Evolutionary conservation across 2,113 vertebrate genomes (phyloP), one percentile per base, ranked within the genome.

Genomic region (Thalassarche chlororhynchos): DNA sequence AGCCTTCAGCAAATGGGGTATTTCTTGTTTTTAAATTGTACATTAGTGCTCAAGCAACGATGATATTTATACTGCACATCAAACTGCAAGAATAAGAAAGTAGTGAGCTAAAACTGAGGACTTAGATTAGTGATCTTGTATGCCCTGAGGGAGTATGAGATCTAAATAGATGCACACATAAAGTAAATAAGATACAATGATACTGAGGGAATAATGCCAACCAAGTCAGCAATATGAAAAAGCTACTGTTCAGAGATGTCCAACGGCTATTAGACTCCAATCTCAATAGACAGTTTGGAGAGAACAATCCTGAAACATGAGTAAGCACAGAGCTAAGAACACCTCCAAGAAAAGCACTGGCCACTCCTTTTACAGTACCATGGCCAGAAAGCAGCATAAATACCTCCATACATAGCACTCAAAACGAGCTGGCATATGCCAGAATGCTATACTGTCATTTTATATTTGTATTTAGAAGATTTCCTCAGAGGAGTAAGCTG

Each of bases 21-120:
- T 88, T 97, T 93, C 95, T 88, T 85, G 93, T 12, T 91, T 97
- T 93, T 90, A 91, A 91, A 91, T 58, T 6, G 40, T 80, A 74
- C 92, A 49, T 94, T 87, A 96, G 52, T 8, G 49, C 54, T 87
- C 21, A 38, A 85, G 70, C 52, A 88, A 58, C 70, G 57, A n/a
- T 3, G 60, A 72, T 86, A 93, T 85, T 95, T 88, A 69, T 26
- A 61, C 21, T 51, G 44, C 78, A 74, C 62, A 89, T 89, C 51
- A 85, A 91, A 90, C 70, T 36, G 52, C 38, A 77, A 36, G 70
- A 79, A 36, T 4, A 60, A 60, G 64, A 19, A 74, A 87, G 61
- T 21, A 46, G 57, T 7, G 74, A 94, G 81, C 70, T 91, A 69
- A 65, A 95, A 80, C 36, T 49, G 58, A 96, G 54, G 62, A 17